Percentiles rank a stretch among this genome's conserved stretches.
phyloP scores from a whole-genome alignment of 92 coral and sea anemone species.

The Porites evermanni region DNA sequence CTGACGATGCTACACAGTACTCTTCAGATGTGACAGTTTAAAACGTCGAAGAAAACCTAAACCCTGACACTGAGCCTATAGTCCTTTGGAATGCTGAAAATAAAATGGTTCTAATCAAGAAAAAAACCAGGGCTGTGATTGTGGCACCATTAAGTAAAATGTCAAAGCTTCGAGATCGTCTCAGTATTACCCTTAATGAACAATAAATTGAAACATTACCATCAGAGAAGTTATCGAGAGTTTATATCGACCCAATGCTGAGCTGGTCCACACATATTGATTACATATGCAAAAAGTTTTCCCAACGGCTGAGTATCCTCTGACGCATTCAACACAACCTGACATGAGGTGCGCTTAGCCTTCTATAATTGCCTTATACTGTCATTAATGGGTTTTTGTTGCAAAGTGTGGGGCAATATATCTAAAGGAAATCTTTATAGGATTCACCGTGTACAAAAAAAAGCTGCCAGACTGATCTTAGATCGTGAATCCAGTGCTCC shows the following conservation, averaged over 20 bases:
- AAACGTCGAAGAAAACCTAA: not conserved
- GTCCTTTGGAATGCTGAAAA: not conserved
- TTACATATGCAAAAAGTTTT: not conserved
- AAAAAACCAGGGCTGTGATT: not conserved
- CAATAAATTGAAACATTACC: not conserved
- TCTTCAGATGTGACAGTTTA: not conserved
- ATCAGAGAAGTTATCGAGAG: not conserved
- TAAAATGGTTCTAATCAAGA: not conserved
- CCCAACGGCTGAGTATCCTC: not conserved
- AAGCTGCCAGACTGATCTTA: conserved; percentile 1
- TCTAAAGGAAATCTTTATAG: not conserved
- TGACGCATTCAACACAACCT: not conserved
- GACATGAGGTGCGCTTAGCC: not conserved
- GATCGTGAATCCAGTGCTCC: conserved; percentile 8
- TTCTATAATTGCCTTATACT: not conserved
- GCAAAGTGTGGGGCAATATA: not conserved
- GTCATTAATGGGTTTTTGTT: not conserved
- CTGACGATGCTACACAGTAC: not conserved
- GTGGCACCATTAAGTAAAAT: not conserved
- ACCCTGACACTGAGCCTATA: not conserved
- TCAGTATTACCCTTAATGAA: not conserved
- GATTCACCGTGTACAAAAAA: not conserved
- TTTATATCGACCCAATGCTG: not conserved
- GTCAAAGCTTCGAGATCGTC: not conserved
- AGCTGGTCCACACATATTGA: not conserved